Percentiles rank a stretch among this genome's conserved stretches.
Conservation (phyloP, 1,140 invertebrate species). For the Drosophila yakuba region DNA sequence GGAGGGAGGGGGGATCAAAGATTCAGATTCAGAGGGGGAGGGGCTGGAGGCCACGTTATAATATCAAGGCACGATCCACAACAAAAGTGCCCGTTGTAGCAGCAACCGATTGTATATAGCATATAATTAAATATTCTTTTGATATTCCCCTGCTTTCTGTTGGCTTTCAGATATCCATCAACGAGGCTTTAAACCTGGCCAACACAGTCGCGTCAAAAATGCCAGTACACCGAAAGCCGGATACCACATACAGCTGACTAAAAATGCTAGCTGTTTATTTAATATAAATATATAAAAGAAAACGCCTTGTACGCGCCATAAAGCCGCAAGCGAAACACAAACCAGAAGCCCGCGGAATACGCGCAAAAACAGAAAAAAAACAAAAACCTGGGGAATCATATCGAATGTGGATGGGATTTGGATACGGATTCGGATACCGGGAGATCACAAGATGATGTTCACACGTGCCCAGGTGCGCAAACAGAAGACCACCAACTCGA, state of each 20-base stretch:
- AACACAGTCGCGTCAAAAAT: conserved; percentile 11
- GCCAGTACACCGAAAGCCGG: conserved; percentile 27
- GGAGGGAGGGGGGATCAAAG: neutral
- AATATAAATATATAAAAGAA: conserved; percentile 56
- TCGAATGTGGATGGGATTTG: conserved; percentile 46
- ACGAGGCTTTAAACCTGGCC: conserved; percentile 46
- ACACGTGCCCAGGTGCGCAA: conserved; percentile 83
- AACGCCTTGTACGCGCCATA: conserved; percentile 26
- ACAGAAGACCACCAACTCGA: conserved; percentile 69
- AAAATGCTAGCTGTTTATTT: conserved; percentile 64
- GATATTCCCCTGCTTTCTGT: conserved; percentile 10
- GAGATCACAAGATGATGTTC: conserved; percentile 76
- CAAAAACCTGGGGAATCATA: neutral
- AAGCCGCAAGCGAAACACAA: conserved; percentile 57
- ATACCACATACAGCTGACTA: conserved; percentile 55
- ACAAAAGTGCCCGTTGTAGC: neutral
- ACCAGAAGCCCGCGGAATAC: conserved; percentile 43
- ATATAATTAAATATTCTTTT: neutral
- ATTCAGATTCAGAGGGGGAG: neutral
- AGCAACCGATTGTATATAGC: neutral
- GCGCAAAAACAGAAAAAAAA: neutral
- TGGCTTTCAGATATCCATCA: conserved; percentile 57
- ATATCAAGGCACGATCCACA: conserved; percentile 15
- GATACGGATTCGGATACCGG: conserved; percentile 22
- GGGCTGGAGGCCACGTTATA: conserved; percentile 1